Evolutionary conservation across 2,888 invertebrate species (phyloP), one percentile per base, ranked within the genome.

Genomic region (Oscheius onirici): DNA sequence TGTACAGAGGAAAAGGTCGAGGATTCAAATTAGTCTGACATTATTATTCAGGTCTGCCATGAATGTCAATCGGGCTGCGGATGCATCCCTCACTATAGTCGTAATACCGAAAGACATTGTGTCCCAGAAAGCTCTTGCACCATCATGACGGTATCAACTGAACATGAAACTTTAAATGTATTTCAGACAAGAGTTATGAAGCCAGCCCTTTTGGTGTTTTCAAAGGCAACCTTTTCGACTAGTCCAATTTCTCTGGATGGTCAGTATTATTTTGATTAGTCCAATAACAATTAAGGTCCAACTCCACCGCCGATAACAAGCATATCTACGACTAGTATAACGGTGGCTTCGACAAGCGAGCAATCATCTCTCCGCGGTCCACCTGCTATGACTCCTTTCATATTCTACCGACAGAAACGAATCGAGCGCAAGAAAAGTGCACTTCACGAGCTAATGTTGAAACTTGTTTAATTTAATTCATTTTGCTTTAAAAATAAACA

Each of bases 361-460:
- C 55, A 26, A 24, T 55, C 34, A 55, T 26, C 24, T 34, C 10
- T 55, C n/a, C 58, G 22, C n/a, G 69, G 60, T 3, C 69, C 69
- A 20, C 69, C 69, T 17, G 69, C 69, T 15, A 60, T 69, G 13
- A 69, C 69, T 28, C 69, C 69, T 1, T 69, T 69, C 43, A 43
- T 26, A 41, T 69, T 69, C 41, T 69, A 57, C 43, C 58, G 69
- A 6, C 51, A 58, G 26, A 69, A 69, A 26, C 58, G 69, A 44
- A 49, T 69, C 10, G 52, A 43, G 46, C 55, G 68, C 3, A 63
- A 51, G 46, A 63, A 63, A 34, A 24, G 22, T 5, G 49, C 8
- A 34, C 34, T 34, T 34, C 34, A 34, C 8, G 34, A 34, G 34
- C 34, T 34, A 3, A 34, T 34, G 34, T 34, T 34, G 34, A 34